A percentile compares a stretch with the other conserved stretches of the same genome.
These are phyloP conservation scores for Lepidotrigona ventralis DNA, from an alignment of 1,140 invertebrate genomes.

Conservation along the genomic window DNA sequence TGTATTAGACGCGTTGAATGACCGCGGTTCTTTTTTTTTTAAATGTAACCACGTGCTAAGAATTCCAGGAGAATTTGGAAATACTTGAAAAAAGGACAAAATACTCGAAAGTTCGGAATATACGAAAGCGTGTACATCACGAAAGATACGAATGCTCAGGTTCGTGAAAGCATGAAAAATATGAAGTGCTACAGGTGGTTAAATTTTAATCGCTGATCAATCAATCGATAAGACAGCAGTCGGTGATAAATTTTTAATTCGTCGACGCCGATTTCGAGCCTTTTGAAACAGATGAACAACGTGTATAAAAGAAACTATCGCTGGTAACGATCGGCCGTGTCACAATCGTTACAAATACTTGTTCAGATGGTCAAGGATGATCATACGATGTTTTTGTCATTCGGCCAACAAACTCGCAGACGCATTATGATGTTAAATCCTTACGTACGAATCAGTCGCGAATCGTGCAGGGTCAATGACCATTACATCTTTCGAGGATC, in stretches of 20 bases:
- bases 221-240: not conserved
- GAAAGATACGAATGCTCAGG: not conserved
- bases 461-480: slow-evolving; percentile 8
- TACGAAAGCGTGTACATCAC: not conserved
- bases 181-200: not conserved
- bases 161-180: not conserved
- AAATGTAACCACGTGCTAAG: not conserved
- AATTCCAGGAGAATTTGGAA: not conserved
- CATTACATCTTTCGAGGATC: not conserved
- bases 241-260: not conserved
- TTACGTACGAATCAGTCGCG: slow-evolving; percentile 6
- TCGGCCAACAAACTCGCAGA: slow-evolving; percentile 10
- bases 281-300: not conserved
- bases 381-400: slow-evolving; percentile 8
- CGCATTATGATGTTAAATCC: not conserved
- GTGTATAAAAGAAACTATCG: not conserved
- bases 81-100: not conserved
- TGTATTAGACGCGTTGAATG: not conserved
- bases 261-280: not conserved
- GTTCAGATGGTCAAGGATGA: slow-evolving; percentile 12
- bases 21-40: not conserved
- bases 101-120: too few species aligned
- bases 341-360: not conserved
- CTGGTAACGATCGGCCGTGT: not conserved
- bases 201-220: not conserved